Evolutionary conservation across 2,113 vertebrate genomes (phyloP).

Genomic region (Spea bombifrons): DNA sequence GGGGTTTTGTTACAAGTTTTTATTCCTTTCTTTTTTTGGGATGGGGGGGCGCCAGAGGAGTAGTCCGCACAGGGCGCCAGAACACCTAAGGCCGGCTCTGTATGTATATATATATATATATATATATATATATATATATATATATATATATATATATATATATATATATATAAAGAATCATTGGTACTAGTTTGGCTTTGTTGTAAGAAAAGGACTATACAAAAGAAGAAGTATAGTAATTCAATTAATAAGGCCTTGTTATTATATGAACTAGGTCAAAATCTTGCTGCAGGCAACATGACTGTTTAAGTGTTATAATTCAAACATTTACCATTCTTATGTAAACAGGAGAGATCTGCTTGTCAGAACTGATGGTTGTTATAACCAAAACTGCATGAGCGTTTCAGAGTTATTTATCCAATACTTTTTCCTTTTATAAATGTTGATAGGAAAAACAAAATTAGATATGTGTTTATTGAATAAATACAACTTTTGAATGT

Average conservation of each 20-base stretch:
- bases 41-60: too few species aligned
- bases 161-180: too few species aligned
- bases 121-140: too few species aligned
- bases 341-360: slow-evolving; percentile 18
- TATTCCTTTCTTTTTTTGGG: too few species aligned
- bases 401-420: background rate
- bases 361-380: slow-evolving; percentile 2
- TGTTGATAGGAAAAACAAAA: slow-evolving; percentile 15
- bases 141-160: too few species aligned
- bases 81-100: too few species aligned
- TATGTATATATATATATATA: too few species aligned
- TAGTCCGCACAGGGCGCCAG: too few species aligned
- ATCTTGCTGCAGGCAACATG: slow-evolving; percentile 9
- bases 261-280: slow-evolving; percentile 34
- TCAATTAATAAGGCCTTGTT: slow-evolving; percentile 16
- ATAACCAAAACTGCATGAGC: slow-evolving; percentile 2
- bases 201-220: background rate
- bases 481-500: background rate
- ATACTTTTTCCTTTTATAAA: slow-evolving; percentile 3
- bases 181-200: background rate
- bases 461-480: background rate
- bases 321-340: slow-evolving; percentile 26
- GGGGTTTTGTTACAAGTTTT: too few species aligned
- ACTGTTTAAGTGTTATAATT: slow-evolving; percentile 9
- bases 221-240: slow-evolving; percentile 21